These are phyloP conservation scores for Rhyacichthys aspro DNA, from an alignment of 2,797 vertebrate genomes.

Conservation along the genomic window DNA sequence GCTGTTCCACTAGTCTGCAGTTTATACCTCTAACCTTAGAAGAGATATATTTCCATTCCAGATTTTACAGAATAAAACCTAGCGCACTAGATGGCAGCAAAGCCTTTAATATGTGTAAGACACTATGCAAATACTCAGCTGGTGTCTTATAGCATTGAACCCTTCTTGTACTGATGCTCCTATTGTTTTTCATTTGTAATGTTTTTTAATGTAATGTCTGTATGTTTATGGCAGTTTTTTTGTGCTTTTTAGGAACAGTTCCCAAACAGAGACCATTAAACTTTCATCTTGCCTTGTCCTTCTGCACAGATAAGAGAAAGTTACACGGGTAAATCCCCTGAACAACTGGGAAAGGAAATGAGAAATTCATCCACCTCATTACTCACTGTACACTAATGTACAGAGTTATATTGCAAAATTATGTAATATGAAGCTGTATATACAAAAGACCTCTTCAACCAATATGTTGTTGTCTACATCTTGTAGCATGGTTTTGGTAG, in stretches of 20 bases:
- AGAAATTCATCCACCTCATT: conserved; percentile 26
- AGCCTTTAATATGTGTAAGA: neutral
- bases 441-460: neutral
- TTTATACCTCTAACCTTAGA: too few relatives aligned
- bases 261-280: neutral
- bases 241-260: neutral
- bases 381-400: conserved; percentile 3
- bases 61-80: too few relatives aligned
- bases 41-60: too few relatives aligned
- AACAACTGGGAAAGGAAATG: conserved; percentile 21
- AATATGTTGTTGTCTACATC: neutral
- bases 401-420: neutral
- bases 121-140: neutral
- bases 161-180: too few relatives aligned
- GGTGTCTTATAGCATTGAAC: too few relatives aligned
- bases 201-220: too few relatives aligned
- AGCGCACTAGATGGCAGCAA: conserved; percentile 39
- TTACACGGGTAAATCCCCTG: conserved; percentile 6
- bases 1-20: too few relatives aligned
- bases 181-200: too few relatives aligned
- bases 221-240: too few relatives aligned
- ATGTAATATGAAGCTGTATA: neutral
- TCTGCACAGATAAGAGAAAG: conserved; percentile 3
- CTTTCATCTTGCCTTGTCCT: conserved; percentile 1
- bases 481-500: too few relatives aligned